A percentile compares a stretch with the other conserved stretches of the same genome.
Conservation (phyloP, 2,113 vertebrate genomes). For the Todiramphus chloris region DNA sequence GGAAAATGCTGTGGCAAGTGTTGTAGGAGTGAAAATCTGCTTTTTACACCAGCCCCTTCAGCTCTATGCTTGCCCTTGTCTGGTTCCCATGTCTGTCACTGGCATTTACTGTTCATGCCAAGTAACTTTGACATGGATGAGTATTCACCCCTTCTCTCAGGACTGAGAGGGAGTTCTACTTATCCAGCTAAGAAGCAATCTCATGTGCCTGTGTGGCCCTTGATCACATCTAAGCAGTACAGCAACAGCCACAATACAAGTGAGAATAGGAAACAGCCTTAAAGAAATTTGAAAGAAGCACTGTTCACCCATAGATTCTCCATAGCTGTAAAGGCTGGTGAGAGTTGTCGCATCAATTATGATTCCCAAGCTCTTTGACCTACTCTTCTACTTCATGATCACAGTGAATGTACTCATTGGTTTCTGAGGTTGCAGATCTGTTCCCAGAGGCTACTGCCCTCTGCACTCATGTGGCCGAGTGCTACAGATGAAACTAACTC, state of each 20-base stretch:
- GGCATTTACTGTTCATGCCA: neutral
- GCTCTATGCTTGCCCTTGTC: neutral
- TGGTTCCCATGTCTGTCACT: neutral
- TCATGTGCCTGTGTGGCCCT: neutral
- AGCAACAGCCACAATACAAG: neutral
- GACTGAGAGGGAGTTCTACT: neutral
- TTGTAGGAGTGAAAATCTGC: neutral
- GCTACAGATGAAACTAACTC: neutral
- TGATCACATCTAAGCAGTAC: neutral
- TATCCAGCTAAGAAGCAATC: neutral
- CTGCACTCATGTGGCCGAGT: fast-evolving
- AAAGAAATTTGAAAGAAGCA: neutral
- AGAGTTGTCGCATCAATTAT: neutral
- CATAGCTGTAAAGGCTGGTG: neutral
- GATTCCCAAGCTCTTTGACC: neutral
- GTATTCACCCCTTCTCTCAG: neutral
- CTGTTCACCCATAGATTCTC: neutral
- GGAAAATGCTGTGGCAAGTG: neutral
- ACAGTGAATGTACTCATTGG: neutral
- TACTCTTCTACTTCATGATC: neutral
- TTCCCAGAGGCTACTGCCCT: neutral
- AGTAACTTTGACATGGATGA: neutral
- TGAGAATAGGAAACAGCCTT: neutral
- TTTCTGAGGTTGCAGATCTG: neutral
- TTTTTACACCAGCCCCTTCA: neutral